Evolutionary conservation across 2,888 invertebrate species (phyloP).

Genomic region (Drosophila kuntzei): DNA sequence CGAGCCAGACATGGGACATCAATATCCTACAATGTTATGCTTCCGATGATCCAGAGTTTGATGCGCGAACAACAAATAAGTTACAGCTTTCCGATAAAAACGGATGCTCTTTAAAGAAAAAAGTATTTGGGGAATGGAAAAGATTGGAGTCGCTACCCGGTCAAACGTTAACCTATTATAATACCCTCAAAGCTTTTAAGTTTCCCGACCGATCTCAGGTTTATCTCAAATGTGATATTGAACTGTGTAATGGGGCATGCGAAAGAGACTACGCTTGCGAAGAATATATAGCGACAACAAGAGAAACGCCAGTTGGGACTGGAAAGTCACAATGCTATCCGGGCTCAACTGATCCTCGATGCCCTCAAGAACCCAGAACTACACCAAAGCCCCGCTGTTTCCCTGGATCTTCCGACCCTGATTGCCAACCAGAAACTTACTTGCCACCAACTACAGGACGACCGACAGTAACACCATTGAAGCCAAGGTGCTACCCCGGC

Average conservation of each 20-base stretch:
- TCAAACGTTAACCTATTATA: conserved; percentile 89
- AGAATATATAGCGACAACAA: conserved; percentile 2
- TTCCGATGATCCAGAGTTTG: conserved; percentile 88
- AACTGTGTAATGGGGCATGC: conserved; percentile 84
- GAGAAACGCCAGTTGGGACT: background rate
- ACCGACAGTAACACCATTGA: background rate
- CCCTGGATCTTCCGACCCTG: conserved; percentile 76
- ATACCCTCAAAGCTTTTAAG: conserved; percentile 90
- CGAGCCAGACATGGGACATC: conserved; percentile 88
- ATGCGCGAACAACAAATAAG: conserved; percentile 87
- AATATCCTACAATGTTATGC: conserved; percentile 91
- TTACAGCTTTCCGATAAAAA: conserved; percentile 89
- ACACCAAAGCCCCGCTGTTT: conserved; percentile 74
- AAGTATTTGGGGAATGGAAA: conserved; percentile 89
- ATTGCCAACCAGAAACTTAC: conserved; percentile 52
- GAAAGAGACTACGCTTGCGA: conserved; percentile 69
- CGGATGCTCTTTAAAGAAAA: conserved; percentile 89
- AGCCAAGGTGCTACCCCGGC: conserved; percentile 42
- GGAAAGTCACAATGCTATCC: conserved; percentile 39
- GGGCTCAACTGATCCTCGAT: conserved; percentile 27
- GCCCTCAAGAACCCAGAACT: conserved; percentile 9
- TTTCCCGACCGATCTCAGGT: conserved; percentile 91
- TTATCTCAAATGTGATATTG: conserved; percentile 90
- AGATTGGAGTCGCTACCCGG: conserved; percentile 88
- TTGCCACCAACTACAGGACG: conserved; percentile 21